Percentiles rank a stretch among this genome's conserved stretches.
Conservation (phyloP, 2,888 invertebrate species). For the Epinotia nisella region DNA sequence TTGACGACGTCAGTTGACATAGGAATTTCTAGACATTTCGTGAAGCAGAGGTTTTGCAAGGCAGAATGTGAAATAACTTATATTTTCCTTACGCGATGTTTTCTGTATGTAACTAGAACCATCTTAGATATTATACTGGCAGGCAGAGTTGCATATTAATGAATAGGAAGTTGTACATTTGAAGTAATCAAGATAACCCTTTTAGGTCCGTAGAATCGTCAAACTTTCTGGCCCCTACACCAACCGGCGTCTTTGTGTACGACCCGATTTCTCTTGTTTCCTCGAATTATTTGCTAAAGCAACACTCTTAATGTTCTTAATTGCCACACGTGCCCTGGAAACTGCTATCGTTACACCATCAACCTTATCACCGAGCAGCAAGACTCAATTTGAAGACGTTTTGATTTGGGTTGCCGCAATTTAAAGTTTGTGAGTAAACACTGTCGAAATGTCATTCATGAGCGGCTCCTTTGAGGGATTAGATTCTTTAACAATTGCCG, state of each 20-base stretch:
- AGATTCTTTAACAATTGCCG: constrained; percentile 77
- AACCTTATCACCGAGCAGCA: constrained; percentile 49
- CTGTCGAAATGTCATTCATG: constrained; percentile 68
- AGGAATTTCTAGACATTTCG: background rate
- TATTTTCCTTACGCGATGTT: background rate
- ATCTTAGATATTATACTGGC: background rate
- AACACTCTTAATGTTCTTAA: constrained; percentile 73
- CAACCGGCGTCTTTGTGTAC: constrained; percentile 66
- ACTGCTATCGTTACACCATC: constrained; percentile 10
- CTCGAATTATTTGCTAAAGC: constrained; percentile 82
- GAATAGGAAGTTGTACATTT: constrained; percentile 5
- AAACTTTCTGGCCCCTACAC: constrained; percentile 54
- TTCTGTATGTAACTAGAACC: too few relatives aligned
- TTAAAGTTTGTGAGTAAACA: constrained; percentile 62
- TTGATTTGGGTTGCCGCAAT: constrained; percentile 45
- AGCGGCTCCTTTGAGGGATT: constrained; percentile 78
- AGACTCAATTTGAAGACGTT: constrained; percentile 51
- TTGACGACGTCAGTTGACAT: constrained; percentile 1
- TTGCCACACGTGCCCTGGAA: constrained; percentile 38
- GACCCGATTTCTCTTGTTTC: constrained; percentile 78
- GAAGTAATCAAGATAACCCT: constrained; percentile 28
- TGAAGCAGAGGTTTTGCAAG: too few relatives aligned
- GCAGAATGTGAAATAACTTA: too few relatives aligned
- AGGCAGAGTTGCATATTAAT: background rate
- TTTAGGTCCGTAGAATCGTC: constrained; percentile 28